These are phyloP conservation scores for Trichogramma evanescens DNA, from an alignment of 2,888 invertebrate species.

Conservation along the genomic window DNA sequence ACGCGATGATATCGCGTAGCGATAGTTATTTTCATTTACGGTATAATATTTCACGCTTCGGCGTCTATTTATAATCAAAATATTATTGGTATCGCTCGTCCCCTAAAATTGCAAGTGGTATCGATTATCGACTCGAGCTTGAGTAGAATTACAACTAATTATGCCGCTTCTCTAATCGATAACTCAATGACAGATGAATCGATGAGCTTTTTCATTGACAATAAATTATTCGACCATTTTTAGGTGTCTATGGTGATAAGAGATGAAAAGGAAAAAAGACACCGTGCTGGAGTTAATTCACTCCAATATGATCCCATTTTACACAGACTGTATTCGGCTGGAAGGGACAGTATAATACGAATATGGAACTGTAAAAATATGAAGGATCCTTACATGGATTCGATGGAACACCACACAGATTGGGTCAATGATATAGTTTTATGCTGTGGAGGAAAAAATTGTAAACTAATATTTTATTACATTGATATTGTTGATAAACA, in stretches of 20 bases:
- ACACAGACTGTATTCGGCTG: slow-evolving; percentile 89
- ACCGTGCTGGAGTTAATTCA: slow-evolving; percentile 93
- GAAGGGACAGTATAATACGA: slow-evolving; percentile 93
- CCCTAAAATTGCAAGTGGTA: too few relatives aligned
- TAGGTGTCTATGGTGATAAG: slow-evolving; percentile 97
- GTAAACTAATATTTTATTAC: slow-evolving; percentile 50
- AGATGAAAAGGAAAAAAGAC: slow-evolving; percentile 88
- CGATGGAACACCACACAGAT: slow-evolving; percentile 99
- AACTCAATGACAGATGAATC: background rate
- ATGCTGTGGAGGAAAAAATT: slow-evolving; percentile 92
- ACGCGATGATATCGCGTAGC: too few relatives aligned
- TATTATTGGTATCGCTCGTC: background rate
- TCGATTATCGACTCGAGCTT: too few relatives aligned
- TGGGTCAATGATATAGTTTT: slow-evolving; percentile 99
- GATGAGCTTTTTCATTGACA: background rate
- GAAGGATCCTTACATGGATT: slow-evolving; percentile 78
- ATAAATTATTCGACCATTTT: background rate
- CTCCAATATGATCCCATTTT: slow-evolving; percentile 84
- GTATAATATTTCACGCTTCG: background rate
- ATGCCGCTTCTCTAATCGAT: background rate
- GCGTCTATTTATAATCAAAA: background rate
- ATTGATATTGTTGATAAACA: background rate
- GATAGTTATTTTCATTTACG: background rate
- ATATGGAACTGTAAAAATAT: slow-evolving; percentile 67
- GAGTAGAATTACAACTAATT: too few relatives aligned